Conservation (phyloP, 2,888 invertebrate species). For the Sinodicranocentrus sp. region DNA sequence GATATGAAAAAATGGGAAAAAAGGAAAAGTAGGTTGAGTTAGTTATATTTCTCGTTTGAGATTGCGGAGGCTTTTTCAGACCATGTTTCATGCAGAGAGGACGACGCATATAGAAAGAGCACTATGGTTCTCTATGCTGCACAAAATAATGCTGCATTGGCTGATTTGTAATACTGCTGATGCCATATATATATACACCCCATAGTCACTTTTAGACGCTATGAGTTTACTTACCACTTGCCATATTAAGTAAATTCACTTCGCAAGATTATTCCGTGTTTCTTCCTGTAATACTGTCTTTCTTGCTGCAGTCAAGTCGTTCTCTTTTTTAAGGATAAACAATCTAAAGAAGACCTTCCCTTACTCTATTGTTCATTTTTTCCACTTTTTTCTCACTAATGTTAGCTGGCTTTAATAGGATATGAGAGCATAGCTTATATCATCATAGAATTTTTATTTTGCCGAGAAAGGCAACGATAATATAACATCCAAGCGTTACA, state of each 20-base stretch:
- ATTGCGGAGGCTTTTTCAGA: constrained; percentile 44
- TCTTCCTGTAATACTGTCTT: constrained; percentile 12
- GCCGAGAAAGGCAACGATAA: constrained; percentile 44
- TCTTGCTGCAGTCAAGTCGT: constrained; percentile 40
- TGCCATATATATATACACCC: constrained; percentile 14
- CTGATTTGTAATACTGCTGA: constrained; percentile 58
- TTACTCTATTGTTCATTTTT: constrained; percentile 24
- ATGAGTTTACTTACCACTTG: constrained; percentile 57
- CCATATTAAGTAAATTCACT: constrained; percentile 66
- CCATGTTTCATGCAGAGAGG: background rate
- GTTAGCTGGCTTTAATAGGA: background rate
- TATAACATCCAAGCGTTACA: constrained; percentile 12
- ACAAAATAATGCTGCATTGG: constrained; percentile 47
- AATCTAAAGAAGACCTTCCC: constrained; percentile 19
- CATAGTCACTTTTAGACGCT: constrained; percentile 15
- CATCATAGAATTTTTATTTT: constrained; percentile 57
- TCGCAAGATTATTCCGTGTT: constrained; percentile 44
- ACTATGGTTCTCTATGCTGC: constrained; percentile 3
- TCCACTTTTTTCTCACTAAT: constrained; percentile 5
- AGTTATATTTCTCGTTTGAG: constrained; percentile 37
- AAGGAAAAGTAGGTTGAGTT: constrained; percentile 53
- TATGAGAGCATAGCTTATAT: constrained; percentile 28
- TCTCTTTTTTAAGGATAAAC: constrained; percentile 61
- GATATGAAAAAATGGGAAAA: constrained; percentile 41
- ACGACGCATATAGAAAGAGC: background rate